Percentiles rank a stretch among this genome's conserved stretches.
Conservation (phyloP, 2,113 vertebrate genomes). For the Phyllopteryx taeniolatus region DNA sequence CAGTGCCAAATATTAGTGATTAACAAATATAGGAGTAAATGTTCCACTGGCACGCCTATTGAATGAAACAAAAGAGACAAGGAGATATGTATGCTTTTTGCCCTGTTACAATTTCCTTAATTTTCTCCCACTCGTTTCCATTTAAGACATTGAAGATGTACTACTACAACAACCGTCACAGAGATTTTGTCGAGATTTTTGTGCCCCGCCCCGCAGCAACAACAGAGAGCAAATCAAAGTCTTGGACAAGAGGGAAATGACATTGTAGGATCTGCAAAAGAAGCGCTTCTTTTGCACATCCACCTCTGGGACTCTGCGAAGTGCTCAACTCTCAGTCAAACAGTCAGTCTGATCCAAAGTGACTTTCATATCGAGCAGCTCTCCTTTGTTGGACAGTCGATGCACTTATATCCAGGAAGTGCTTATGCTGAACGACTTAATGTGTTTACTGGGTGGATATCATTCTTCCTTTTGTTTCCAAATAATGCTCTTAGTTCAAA, state of each 20-base stretch:
- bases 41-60: no score
- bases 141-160: not conserved
- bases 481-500: conserved; percentile 36
- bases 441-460: conserved; percentile 28
- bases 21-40: no score
- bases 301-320: conserved; percentile 30
- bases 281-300: conserved; percentile 7
- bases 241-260: conserved; percentile 33
- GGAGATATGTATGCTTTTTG: no score
- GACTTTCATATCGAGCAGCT: conserved; percentile 41
- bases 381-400: conserved; percentile 30
- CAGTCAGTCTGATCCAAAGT: conserved; percentile 42
- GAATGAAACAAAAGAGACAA: no score
- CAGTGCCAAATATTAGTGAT: no score
- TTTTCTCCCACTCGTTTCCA: no score
- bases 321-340: conserved; percentile 32
- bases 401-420: conserved; percentile 32
- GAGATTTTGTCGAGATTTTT: conserved; percentile 4
- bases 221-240: conserved; percentile 38
- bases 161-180: conserved; percentile 4
- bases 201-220: not conserved
- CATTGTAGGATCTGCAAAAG: conserved; percentile 34
- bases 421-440: conserved; percentile 37
- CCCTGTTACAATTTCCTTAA: no score
- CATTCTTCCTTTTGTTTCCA: not conserved